Conservation (phyloP, 2,113 vertebrate species). For the Petroica traversi region DNA sequence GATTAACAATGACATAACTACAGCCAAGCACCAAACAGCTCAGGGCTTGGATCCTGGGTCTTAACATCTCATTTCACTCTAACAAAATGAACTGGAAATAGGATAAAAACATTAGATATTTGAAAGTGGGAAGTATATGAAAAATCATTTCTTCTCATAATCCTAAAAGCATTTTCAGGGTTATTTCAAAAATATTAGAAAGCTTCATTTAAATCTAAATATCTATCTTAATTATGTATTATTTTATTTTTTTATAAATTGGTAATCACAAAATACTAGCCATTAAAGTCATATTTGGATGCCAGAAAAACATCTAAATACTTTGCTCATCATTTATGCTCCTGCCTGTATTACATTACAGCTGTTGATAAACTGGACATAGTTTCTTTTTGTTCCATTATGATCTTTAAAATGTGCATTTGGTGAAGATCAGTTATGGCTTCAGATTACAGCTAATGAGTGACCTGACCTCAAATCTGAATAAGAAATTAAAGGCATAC, state of each 20-base stretch:
- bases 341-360: conserved; percentile 33
- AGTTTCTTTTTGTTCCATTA: conserved; percentile 37
- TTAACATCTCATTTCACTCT: conserved; percentile 33
- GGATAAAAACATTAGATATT: conserved; percentile 70
- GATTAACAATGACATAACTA: neutral
- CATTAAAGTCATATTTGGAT: conserved; percentile 68
- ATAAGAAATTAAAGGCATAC: conserved; percentile 71
- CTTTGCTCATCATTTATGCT: conserved; percentile 41
- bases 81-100: conserved; percentile 59
- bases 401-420: conserved; percentile 70
- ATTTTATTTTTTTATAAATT: conserved; percentile 71
- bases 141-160: conserved; percentile 76
- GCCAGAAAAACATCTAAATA: conserved; percentile 59
- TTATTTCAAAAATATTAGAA: conserved; percentile 81
- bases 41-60: conserved; percentile 7
- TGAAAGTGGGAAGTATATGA: conserved; percentile 70
- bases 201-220: conserved; percentile 81
- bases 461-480: conserved; percentile 68
- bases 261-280: conserved; percentile 78
- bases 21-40: conserved; percentile 39
- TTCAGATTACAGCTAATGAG: conserved; percentile 67
- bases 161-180: conserved; percentile 78
- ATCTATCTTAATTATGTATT: conserved; percentile 72
- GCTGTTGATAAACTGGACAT: conserved; percentile 28
- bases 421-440: conserved; percentile 82